These are phyloP conservation scores for Cheilosia soror DNA, from an alignment of 2,888 invertebrate genomes.

Conservation along the genomic window DNA sequence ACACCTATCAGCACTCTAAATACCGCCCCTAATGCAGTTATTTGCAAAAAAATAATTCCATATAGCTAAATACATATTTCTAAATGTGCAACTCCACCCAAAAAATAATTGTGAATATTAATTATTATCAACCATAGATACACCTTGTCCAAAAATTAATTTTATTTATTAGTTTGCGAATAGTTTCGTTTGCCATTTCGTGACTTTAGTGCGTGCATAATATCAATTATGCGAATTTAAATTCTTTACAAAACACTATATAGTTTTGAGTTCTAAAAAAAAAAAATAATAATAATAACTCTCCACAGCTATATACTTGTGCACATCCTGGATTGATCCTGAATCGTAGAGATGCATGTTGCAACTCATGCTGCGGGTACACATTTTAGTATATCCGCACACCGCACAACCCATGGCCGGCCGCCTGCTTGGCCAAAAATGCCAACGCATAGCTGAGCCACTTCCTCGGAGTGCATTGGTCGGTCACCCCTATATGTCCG, in stretches of 20 bases:
- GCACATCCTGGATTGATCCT: slow-evolving; percentile 33
- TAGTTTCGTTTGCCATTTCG: slow-evolving; percentile 55
- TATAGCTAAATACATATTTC: not conserved
- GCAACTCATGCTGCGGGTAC: slow-evolving; percentile 60
- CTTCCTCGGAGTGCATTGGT: slow-evolving; percentile 35
- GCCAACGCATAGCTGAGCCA: slow-evolving; percentile 61
- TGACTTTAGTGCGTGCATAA: slow-evolving; percentile 27
- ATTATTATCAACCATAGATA: slow-evolving; percentile 7
- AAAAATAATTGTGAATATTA: slow-evolving; percentile 3
- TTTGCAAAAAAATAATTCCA: no score
- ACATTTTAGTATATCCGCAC: slow-evolving; percentile 66
- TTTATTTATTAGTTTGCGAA: slow-evolving; percentile 70
- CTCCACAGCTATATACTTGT: not conserved
- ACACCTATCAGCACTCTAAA: no score
- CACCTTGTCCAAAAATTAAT: slow-evolving; percentile 50
- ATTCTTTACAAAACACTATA: slow-evolving; percentile 57
- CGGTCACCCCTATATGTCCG: slow-evolving; percentile 48
- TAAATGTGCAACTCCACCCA: not conserved
- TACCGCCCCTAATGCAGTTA: no score
- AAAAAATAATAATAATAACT: slow-evolving; percentile 11
- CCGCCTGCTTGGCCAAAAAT: slow-evolving; percentile 60
- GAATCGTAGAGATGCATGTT: slow-evolving; percentile 46
- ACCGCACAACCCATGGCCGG: slow-evolving; percentile 38
- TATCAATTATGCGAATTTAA: slow-evolving; percentile 72
- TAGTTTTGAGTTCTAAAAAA: slow-evolving; percentile 32